Evolutionary conservation across 2,797 vertebrate species (phyloP).

Genomic region (Enteromius fasciolatus): DNA sequence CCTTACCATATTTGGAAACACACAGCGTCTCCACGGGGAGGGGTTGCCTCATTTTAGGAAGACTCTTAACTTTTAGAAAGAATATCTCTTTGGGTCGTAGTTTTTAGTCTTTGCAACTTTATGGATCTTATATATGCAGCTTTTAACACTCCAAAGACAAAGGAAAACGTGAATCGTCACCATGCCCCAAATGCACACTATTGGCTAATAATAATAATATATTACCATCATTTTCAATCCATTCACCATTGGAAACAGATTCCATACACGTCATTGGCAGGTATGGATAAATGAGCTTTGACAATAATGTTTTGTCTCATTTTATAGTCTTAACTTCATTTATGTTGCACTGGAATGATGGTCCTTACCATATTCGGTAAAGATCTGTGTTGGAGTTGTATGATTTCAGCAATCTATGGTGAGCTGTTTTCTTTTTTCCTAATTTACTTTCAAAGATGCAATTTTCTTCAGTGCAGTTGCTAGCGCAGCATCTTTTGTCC

Average conservation of each 20-base stretch:
- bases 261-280: background rate
- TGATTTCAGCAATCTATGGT: background rate
- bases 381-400: background rate
- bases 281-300: background rate
- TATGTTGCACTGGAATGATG: background rate
- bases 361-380: background rate
- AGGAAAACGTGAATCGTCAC: no score
- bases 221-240: background rate
- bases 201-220: background rate
- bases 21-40: no score
- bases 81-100: no score
- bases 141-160: no score
- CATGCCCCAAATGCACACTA: background rate
- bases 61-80: no score
- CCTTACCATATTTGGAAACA: no score
- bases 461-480: slow-evolving; percentile 70
- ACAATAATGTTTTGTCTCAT: background rate
- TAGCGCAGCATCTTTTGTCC: slow-evolving; percentile 66
- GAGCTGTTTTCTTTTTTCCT: slow-evolving; percentile 4
- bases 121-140: no score
- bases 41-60: no score
- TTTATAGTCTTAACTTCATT: background rate
- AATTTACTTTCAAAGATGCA: slow-evolving; percentile 54
- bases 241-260: background rate
- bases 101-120: no score